Evolutionary conservation across 2,113 vertebrate genomes (phyloP).

Genomic region (Puntigrus tetrazona): DNA sequence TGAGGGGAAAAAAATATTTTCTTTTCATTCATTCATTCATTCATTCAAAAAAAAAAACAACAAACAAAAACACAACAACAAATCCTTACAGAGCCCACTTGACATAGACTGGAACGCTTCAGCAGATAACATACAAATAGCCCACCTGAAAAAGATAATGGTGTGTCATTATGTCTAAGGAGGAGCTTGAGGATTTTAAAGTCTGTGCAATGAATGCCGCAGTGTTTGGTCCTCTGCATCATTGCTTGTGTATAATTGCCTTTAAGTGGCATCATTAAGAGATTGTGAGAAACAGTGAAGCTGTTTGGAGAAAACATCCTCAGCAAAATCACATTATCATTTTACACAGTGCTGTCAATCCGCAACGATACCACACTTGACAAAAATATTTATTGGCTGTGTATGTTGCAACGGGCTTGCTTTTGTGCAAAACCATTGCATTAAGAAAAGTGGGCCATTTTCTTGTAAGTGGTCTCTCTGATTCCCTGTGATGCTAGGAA

Average conservation of each 20-base stretch:
- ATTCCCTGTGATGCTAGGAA: not conserved
- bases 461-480: constrained; percentile 4
- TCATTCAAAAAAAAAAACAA: no score
- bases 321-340: constrained; percentile 17
- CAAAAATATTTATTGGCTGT: constrained; percentile 7
- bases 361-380: constrained; percentile 31
- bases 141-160: constrained; percentile 16
- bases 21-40: not conserved
- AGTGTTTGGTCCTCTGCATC: constrained; percentile 23
- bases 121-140: constrained; percentile 21
- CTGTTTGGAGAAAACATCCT: constrained; percentile 9
- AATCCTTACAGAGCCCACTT: constrained; percentile 11
- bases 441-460: constrained; percentile 18
- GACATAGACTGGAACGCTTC: not conserved
- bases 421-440: constrained; percentile 3
- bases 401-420: not conserved
- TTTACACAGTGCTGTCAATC: constrained; percentile 26
- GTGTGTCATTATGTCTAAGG: constrained; percentile 14
- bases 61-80: not conserved
- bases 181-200: constrained; percentile 23
- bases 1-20: not conserved
- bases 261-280: constrained; percentile 23
- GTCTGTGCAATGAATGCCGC: constrained; percentile 6
- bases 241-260: constrained; percentile 37
- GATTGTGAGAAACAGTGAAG: not conserved